phyloP scores from a whole-genome alignment of 2,888 invertebrate species.

The Osmoderma eremita region DNA sequence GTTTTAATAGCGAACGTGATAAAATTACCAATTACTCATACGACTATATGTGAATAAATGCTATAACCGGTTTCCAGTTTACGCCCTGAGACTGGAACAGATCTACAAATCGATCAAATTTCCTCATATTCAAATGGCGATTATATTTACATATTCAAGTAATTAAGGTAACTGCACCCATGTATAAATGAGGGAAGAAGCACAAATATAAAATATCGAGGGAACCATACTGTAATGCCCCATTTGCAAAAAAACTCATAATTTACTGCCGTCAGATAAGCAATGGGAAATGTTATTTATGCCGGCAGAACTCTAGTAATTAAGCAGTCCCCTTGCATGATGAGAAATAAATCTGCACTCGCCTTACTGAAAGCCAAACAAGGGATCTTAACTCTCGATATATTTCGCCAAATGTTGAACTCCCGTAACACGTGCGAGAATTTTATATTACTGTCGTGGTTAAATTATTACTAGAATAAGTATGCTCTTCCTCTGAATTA shows the following conservation, averaged over 20 bases:
- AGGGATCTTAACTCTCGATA: conserved; percentile 15
- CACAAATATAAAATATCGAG: conserved; percentile 56
- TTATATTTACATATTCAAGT: conserved; percentile 61
- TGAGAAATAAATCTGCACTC: conserved; percentile 55
- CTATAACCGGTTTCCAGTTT: conserved; percentile 55
- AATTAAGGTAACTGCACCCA: conserved; percentile 58
- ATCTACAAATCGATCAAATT: conserved; percentile 57
- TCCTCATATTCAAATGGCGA: conserved; percentile 58
- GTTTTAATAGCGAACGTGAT: too few relatives aligned
- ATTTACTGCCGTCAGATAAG: conserved; percentile 57
- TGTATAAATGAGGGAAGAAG: conserved; percentile 42
- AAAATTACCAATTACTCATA: not conserved
- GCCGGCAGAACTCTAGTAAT: conserved; percentile 51
- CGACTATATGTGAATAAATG: conserved; percentile 42
- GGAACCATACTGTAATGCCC: conserved; percentile 35
- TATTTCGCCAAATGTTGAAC: conserved; percentile 24
- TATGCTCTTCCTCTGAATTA: conserved; percentile 14
- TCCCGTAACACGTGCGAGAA: conserved; percentile 20
- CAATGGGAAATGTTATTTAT: conserved; percentile 55
- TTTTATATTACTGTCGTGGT: conserved; percentile 13
- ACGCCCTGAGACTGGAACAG: conserved; percentile 54
- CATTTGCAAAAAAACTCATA: conserved; percentile 56
- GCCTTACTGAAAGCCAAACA: conserved; percentile 30
- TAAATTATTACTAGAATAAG: conserved; percentile 26
- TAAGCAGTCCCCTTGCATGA: conserved; percentile 45